Base-by-base conservation (phyloP, 2,113 vertebrate genomes). In the Dasypus novemcinctus region DNA sequence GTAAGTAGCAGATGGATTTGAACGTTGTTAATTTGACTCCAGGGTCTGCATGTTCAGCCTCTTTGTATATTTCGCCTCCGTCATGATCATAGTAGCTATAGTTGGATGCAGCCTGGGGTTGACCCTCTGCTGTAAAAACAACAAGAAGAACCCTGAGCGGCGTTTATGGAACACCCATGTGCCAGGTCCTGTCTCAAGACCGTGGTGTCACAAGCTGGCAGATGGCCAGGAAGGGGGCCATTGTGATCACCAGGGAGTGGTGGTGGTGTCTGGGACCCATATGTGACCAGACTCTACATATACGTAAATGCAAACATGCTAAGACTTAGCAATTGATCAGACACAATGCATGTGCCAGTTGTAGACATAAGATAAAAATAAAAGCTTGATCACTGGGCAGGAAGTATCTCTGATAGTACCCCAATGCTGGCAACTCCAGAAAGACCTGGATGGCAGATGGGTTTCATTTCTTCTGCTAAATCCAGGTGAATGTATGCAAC, bases 301-400 rank as follows among this genome's bases (percentile, higher is more conserved):
- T 0, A 15, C 10, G 2, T 2, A 49, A 49, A 14, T 0, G 0
- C 2, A 10, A 25, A 54, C 25, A 0, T 17, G 4, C 5, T 5
- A 38, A 31, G 59, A 33, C 43, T 9, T 12, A 38, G 38, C 25
- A 31, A 9, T 2, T 3, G 43, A 46, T 54, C 20, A 43, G 27
- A 46, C 68, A 1, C 1, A 1, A 71, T 1, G 9, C 8, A 0
- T 9, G 23, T 1, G 4, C 33, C 12, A 2, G 0, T 20, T 9
- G 2, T 10, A 29, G 49, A 61, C 38, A 72, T 2, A 4, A 83
- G 25, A n/a, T 36, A 2, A 23, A 3, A 13, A 29, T 3, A 4
- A 20, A 36, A 6, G 18, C 4, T 7, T 82, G n/a, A 9, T 5
- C 21, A 33, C n/a, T 15, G 2, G 31, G 36, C 31, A n/a, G 23